Evolutionary conservation across 2,888 invertebrate genomes (phyloP).

Genomic region (Noctua comes): DNA sequence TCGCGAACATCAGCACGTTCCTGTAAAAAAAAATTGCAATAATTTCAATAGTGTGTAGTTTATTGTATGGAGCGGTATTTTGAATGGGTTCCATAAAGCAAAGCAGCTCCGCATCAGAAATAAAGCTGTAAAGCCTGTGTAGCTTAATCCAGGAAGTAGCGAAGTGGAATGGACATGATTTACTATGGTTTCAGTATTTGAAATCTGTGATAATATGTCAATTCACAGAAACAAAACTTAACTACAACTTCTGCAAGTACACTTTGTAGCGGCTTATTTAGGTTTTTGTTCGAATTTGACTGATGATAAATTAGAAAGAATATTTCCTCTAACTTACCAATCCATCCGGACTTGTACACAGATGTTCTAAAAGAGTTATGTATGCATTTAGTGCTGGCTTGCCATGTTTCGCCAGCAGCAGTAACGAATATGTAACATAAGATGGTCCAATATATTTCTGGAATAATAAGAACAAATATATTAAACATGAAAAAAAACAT

Average conservation of each 20-base stretch:
- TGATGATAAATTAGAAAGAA: not conserved
- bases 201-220: not conserved
- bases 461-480: conserved; percentile 62
- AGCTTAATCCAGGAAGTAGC: not conserved
- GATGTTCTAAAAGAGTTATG: conserved; percentile 81
- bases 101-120: not conserved
- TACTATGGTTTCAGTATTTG: not conserved
- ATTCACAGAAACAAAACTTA: not conserved
- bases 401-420: conserved; percentile 80
- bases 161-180: not conserved
- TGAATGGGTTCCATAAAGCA: not conserved
- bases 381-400: conserved; percentile 80
- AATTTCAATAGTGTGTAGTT: not conserved
- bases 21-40: conserved; percentile 67
- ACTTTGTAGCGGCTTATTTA: no score
- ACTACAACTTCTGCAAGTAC: no score
- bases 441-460: conserved; percentile 83
- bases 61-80: not conserved
- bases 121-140: not conserved
- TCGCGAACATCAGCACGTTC: conserved; percentile 83
- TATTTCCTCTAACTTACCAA: conserved; percentile 76
- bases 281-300: not conserved
- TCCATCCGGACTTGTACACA: conserved; percentile 82
- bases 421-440: conserved; percentile 83
- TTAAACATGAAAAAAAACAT: not conserved